Evolutionary conservation across 2,113 vertebrate genomes (phyloP).

Genomic region (Serilophus lunatus): DNA sequence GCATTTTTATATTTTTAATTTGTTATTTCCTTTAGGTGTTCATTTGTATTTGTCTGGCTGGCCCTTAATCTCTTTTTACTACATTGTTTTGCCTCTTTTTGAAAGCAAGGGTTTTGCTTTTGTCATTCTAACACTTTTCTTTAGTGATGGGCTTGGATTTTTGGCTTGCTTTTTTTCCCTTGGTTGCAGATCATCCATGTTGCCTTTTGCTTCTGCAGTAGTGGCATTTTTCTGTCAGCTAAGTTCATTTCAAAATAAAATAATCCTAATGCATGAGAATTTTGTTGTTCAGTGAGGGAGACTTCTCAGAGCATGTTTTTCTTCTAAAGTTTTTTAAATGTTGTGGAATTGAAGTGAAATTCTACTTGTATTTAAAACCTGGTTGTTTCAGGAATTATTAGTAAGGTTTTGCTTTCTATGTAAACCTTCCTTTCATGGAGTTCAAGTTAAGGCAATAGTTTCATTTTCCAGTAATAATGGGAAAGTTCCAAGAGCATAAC

Average conservation of each 20-base stretch:
- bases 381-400: background rate
- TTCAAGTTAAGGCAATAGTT: background rate
- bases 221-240: constrained; percentile 23
- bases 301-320: background rate
- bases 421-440: background rate
- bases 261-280: background rate
- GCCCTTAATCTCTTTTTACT: constrained; percentile 73
- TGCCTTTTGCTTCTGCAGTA: constrained; percentile 9
- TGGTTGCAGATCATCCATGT: constrained; percentile 5
- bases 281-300: background rate
- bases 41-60: constrained; percentile 73
- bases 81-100: constrained; percentile 35
- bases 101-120: constrained; percentile 39
- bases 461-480: background rate
- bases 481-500: background rate
- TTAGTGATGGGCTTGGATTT: background rate
- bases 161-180: background rate
- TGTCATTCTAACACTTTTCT: constrained; percentile 30
- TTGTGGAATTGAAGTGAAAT: background rate
- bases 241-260: background rate
- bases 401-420: background rate
- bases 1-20: constrained; percentile 15
- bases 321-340: background rate
- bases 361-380: background rate
- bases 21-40: constrained; percentile 74